phyloP scores from a whole-genome alignment of 2,888 invertebrate genomes.

The Aphodius granarius region DNA sequence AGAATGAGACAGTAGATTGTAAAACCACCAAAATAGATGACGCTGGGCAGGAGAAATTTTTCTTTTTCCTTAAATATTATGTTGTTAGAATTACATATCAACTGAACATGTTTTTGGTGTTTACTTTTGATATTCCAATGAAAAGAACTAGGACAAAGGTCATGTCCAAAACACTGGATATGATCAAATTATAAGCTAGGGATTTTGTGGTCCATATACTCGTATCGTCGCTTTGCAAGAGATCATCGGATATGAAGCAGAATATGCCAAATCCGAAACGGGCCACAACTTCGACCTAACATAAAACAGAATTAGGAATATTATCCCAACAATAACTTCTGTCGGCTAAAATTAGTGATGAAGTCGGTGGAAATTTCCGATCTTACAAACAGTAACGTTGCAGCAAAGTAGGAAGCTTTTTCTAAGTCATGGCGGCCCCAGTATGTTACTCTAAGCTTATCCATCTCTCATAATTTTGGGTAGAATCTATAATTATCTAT shows the following conservation, averaged over 20 bases:
- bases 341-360: too few relatives aligned
- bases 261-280: not conserved
- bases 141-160: not conserved
- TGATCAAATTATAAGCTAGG: not conserved
- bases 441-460: not conserved
- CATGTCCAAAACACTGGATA: not conserved
- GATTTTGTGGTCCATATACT: not conserved
- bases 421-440: not conserved
- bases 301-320: not conserved
- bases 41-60: not conserved
- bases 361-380: too few relatives aligned
- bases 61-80: not conserved
- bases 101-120: not conserved
- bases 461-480: not conserved
- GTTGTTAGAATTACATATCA: not conserved
- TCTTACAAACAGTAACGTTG: not conserved
- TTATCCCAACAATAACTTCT: too few relatives aligned
- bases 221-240: not conserved
- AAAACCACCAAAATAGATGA: not conserved
- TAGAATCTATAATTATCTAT: not conserved
- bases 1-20: not conserved
- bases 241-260: not conserved
- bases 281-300: not conserved
- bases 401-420: not conserved
- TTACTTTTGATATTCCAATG: not conserved